Base-by-base conservation (phyloP, 2,113 vertebrate genomes). In the Uria aalge region DNA sequence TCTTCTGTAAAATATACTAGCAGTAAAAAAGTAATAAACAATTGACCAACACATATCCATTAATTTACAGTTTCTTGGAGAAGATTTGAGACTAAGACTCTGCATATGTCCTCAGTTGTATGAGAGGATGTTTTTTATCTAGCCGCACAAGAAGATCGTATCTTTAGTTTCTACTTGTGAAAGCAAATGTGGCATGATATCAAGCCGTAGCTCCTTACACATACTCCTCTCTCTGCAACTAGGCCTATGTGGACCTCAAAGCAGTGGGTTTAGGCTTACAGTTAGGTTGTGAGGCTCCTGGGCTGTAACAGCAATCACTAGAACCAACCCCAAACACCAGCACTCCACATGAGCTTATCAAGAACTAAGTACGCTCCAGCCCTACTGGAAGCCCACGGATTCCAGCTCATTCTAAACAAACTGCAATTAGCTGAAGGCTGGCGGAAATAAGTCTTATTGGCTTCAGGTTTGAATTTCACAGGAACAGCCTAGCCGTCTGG, bases 1-100 rank as follows among this genome's bases (percentile, higher is more conserved):
- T 59, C 64, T 83, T 68, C 75, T 9, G 21, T 68, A 94, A 93
- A 90, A 90, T 34, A 82, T 4, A 57, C 62, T 56, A 53, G 50
- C 85, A 88, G 78, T 62, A 93, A 94, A 85, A 72, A 64, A 59
- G 66, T 40, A 79, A 85, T 85, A 96, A 96, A 85, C 62, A 92
- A 94, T 48, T 76, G 66, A 92, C 81, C 45, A 79, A 76, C 48
- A 62, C 7, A 57, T 50, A 91, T 15, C 81, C 53, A 69, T 73
- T 85, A 85, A 91, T 88, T 93, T 92, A 83, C 92, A 79, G 41
- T 36, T 83, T 43, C 62, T 53, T 18, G 48, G 57, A 68, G 81
- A 91, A 75, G 84, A 96, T 57, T 66, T 93, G 84, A 11, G 50
- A 36, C 34, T 50, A 84, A 88, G 32, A 40, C 27, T 41, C 41